These are phyloP conservation scores for Saxicola maurus DNA, from an alignment of 2,797 vertebrate genomes.

Conservation along the genomic window DNA sequence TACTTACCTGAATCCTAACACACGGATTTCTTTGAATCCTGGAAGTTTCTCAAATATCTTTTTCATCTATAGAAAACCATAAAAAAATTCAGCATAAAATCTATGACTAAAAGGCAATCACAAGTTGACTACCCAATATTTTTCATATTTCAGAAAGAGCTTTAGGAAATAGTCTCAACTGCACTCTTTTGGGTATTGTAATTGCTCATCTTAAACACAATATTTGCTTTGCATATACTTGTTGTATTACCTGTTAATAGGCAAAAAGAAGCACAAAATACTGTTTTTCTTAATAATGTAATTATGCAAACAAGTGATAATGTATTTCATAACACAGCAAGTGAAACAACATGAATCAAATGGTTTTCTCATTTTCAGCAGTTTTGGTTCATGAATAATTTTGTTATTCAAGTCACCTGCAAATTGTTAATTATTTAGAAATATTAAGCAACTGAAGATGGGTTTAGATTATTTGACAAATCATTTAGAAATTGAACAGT, in stretches of 20 bases:
- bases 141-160: background rate
- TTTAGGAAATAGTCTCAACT: background rate
- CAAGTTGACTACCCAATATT: background rate
- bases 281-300: background rate
- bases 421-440: background rate
- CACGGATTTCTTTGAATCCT: constrained; percentile 83
- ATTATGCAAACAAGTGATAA: background rate
- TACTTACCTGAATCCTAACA: constrained; percentile 88
- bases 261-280: background rate
- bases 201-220: background rate
- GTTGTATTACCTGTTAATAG: background rate
- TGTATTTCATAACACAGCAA: background rate
- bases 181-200: background rate
- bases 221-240: background rate
- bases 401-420: background rate
- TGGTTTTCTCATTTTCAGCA: background rate
- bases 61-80: constrained; percentile 78
- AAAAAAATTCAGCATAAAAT: background rate
- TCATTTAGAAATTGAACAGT: background rate
- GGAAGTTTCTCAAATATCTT: constrained; percentile 84
- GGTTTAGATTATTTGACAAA: background rate
- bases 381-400: background rate
- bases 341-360: background rate
- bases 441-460: background rate
- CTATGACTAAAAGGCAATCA: background rate